Percentiles rank a stretch among this genome's conserved stretches.
phyloP scores from a whole-genome alignment of 2,113 vertebrate species.

The Pomatostomus ruficeps region DNA sequence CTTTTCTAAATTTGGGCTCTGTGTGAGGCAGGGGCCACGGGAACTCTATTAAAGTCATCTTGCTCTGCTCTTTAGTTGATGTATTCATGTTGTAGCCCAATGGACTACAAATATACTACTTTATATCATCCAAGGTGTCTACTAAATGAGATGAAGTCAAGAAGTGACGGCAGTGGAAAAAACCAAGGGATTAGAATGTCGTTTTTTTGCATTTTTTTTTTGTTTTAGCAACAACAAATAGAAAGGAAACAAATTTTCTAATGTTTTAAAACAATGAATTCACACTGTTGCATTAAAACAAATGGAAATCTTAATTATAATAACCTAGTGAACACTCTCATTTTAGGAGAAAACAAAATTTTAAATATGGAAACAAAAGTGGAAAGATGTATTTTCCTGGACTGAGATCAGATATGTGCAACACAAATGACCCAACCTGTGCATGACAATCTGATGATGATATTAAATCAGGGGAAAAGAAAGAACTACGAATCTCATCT shows the following conservation, averaged over 20 bases:
- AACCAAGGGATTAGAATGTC: fast-evolving
- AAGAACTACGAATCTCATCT: not conserved
- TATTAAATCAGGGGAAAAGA: not conserved
- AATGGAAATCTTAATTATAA: not conserved
- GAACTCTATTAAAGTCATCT: not conserved
- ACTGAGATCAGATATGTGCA: not conserved
- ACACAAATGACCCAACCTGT: not conserved
- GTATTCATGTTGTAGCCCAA: not conserved
- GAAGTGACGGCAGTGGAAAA: not conserved
- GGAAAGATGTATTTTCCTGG: not conserved
- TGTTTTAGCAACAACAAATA: not conserved
- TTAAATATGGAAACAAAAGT: not conserved
- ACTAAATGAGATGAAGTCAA: not conserved
- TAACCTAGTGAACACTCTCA: not conserved
- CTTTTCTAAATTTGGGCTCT: not conserved
- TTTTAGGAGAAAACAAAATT: not conserved
- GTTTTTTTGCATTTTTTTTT: not conserved
- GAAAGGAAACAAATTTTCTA: not conserved
- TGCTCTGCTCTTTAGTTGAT: not conserved
- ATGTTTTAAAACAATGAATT: not conserved
- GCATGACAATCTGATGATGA: not conserved
- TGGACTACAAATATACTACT: not conserved
- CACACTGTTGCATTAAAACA: not conserved
- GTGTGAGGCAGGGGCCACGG: not conserved
- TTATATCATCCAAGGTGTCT: not conserved